phyloP scores from a whole-genome alignment of 2,797 vertebrate genomes.

The Mormyrops boulengeri region DNA sequence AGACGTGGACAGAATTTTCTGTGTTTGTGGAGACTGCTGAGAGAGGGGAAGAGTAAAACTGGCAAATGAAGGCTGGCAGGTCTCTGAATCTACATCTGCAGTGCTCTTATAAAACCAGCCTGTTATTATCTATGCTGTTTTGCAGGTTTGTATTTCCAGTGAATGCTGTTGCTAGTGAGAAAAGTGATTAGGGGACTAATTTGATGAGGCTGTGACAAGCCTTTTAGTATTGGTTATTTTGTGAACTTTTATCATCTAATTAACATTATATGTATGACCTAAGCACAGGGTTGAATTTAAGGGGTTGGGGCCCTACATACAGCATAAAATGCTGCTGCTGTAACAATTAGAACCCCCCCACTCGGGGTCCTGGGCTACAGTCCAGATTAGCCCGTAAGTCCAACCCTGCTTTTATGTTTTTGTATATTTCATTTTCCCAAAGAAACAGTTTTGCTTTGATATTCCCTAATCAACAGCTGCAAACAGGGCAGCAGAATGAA shows the following conservation, averaged over 20 bases:
- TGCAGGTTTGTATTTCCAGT: neutral
- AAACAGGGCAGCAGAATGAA: slow-evolving; percentile 43
- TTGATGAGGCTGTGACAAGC: neutral
- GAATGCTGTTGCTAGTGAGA: neutral
- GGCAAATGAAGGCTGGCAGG: neutral
- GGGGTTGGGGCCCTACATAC: neutral
- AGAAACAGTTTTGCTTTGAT: slow-evolving; percentile 14
- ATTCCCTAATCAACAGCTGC: slow-evolving; percentile 54
- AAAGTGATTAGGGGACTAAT: neutral
- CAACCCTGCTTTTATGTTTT: slow-evolving; percentile 34
- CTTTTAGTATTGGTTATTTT: neutral
- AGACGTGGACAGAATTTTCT: neutral
- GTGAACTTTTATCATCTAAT: neutral
- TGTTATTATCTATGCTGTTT: neutral
- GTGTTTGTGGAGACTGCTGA: neutral
- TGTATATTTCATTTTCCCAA: slow-evolving; percentile 37
- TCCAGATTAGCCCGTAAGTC: neutral
- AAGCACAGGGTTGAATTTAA: neutral
- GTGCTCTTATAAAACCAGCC: neutral
- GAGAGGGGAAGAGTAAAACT: neutral
- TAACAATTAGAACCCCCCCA: neutral
- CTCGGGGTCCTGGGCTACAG: neutral
- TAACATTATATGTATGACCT: neutral
- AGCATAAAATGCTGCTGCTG: neutral
- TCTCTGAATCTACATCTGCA: neutral